phyloP scores from a whole-genome alignment of 2,888 invertebrate species.

The Saturnia japonica region DNA sequence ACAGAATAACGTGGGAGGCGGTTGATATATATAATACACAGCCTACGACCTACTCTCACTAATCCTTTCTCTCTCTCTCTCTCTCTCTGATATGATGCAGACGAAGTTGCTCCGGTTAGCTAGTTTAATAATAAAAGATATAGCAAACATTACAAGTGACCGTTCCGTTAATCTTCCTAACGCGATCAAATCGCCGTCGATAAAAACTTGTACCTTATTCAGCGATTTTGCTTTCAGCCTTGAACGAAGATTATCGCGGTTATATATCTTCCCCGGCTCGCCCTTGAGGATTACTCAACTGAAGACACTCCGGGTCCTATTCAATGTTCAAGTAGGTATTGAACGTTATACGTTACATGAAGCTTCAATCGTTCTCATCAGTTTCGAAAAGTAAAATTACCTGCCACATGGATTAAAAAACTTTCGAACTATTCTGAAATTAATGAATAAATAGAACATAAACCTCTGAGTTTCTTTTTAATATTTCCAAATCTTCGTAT shows the following conservation, averaged over 20 bases:
- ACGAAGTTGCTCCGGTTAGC: too few relatives aligned
- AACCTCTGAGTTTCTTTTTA: not conserved
- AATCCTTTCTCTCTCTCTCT: too few relatives aligned
- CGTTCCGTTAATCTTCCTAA: conserved; percentile 10
- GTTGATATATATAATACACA: too few relatives aligned
- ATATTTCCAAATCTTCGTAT: too few relatives aligned
- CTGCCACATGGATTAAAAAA: not conserved
- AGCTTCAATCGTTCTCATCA: not conserved
- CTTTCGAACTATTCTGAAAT: not conserved
- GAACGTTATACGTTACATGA: conserved; percentile 16
- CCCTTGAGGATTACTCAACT: conserved; percentile 50
- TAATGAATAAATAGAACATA: not conserved
- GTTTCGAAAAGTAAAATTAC: not conserved
- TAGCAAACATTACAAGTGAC: not conserved
- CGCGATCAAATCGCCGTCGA: conserved; percentile 23
- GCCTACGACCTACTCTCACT: too few relatives aligned
- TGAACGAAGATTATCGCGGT: conserved; percentile 62
- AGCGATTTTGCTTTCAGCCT: conserved; percentile 58
- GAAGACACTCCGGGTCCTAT: conserved; percentile 46
- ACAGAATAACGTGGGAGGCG: too few relatives aligned
- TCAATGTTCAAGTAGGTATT: conserved; percentile 20
- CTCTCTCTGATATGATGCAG: too few relatives aligned
- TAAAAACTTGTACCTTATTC: conserved; percentile 47
- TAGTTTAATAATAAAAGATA: conserved; percentile 3
- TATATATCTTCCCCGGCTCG: conserved; percentile 54